Percentiles rank a stretch among this genome's conserved stretches.
These are phyloP conservation scores for Branchinecta lynchi DNA, from an alignment of 1,140 invertebrate genomes.

Conservation along the genomic window DNA sequence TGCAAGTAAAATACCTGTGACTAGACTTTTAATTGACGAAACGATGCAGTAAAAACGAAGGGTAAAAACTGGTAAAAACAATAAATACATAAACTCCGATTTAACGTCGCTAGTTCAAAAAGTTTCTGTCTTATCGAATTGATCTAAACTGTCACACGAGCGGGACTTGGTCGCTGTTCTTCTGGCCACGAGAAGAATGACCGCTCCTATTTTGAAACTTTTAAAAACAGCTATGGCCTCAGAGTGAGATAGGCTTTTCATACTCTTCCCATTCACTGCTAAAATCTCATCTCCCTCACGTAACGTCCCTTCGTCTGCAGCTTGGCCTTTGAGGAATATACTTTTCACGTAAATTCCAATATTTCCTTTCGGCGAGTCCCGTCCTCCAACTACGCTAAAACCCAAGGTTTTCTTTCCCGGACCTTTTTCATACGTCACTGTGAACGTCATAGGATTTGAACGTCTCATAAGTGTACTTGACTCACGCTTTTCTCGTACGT, in stretches of 20 bases:
- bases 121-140: background rate
- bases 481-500: slow-evolving; percentile 13
- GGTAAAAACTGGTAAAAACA: no score
- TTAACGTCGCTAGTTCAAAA: no score
- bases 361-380: slow-evolving; percentile 66
- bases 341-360: slow-evolving; percentile 86
- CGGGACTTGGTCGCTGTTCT: slow-evolving; percentile 28
- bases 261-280: slow-evolving; percentile 63
- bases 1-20: no score
- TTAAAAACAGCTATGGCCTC: slow-evolving; percentile 72
- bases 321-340: slow-evolving; percentile 74
- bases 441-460: slow-evolving; percentile 36
- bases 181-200: slow-evolving; percentile 56
- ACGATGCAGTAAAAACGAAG: no score
- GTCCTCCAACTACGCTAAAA: slow-evolving; percentile 79
- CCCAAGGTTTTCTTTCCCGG: slow-evolving; percentile 68
- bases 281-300: slow-evolving; percentile 51
- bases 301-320: slow-evolving; percentile 59
- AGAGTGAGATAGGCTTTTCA: slow-evolving; percentile 65
- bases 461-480: slow-evolving; percentile 27
- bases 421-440: slow-evolving; percentile 57
- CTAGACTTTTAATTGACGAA: no score
- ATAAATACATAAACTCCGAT: no score
- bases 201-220: slow-evolving; percentile 54
- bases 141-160: background rate